phyloP scores from a whole-genome alignment of 2,888 invertebrate genomes.

The Didymodactylos carnosus region DNA sequence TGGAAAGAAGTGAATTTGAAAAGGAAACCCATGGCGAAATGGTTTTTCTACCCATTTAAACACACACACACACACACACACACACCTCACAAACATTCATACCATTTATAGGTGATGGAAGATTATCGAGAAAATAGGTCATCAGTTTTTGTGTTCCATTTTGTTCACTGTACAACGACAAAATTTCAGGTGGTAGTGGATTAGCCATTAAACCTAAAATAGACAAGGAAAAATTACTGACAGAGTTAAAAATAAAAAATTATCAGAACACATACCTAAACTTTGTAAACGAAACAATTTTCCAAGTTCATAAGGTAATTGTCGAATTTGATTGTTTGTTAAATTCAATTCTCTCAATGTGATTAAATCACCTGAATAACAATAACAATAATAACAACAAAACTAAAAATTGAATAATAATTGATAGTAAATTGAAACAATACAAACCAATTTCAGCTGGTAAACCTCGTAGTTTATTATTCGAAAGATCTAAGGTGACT shows the following conservation, averaged over 20 bases:
- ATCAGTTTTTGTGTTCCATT: slow-evolving; percentile 83
- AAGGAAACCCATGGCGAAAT: background rate
- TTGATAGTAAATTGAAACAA: too few relatives aligned
- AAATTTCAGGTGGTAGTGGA: slow-evolving; percentile 74
- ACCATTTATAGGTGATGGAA: slow-evolving; percentile 27
- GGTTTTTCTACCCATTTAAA: background rate
- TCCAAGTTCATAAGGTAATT: slow-evolving; percentile 85
- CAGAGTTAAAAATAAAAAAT: background rate
- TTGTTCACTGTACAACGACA: slow-evolving; percentile 69
- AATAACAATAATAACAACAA: background rate
- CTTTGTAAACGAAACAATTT: slow-evolving; percentile 85
- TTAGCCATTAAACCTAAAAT: slow-evolving; percentile 51
- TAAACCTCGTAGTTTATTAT: slow-evolving; percentile 54
- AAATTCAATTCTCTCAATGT: slow-evolving; percentile 79
- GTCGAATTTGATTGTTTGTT: slow-evolving; percentile 75
- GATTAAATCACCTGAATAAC: slow-evolving; percentile 55
- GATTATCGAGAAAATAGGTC: slow-evolving; percentile 78
- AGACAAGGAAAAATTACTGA: too few relatives aligned
- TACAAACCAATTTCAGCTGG: slow-evolving; percentile 61
- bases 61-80: too few relatives aligned
- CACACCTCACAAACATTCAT: too few relatives aligned
- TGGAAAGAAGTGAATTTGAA: too few relatives aligned
- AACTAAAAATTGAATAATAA: background rate
- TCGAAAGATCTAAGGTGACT: slow-evolving; percentile 66
- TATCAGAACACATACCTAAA: slow-evolving; percentile 43